Evolutionary conservation across 2,888 invertebrate species (phyloP), one percentile per base, ranked within the genome.

Genomic region (Tenodera sinensis): DNA sequence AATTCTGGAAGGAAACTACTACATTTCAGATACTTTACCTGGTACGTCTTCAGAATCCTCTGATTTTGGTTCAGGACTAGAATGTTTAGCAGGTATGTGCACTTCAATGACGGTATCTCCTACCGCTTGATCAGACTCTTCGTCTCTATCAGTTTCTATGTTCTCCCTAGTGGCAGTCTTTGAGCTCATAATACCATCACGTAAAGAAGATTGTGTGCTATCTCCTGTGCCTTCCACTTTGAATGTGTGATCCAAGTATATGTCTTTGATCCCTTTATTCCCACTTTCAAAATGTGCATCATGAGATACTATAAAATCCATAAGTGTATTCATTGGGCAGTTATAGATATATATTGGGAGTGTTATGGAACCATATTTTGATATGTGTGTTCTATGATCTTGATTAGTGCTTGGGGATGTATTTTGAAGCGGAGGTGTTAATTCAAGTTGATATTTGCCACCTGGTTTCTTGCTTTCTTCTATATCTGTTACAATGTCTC

Each of bases 311-410:
- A 95, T 93, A 0, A 94, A 93, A 90, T 95, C 94, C n/a, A 95
- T 95, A 81, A 96, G 92, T 90, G 94, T 93, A 34, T 94, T 93
- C 85, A 95, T 92, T 2, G 95, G 95, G 92, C 96, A 96, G 92
- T 96, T 96, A 91, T 96, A 96, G n/a, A 96, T 94, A 91, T 96
- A 96, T 89, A 96, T 93, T 0, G 96, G 96, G 83, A 95, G 92
- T 28, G 94, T 92, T 47, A 94, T 91, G 8, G 93, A 92, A 12
- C 92, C 92, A 90, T 91, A 92, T 87, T 92, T 92, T 28, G 92
- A 91, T 34, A 85, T 34, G 14, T 87, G 87, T 25, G 7, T 28
- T 7, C 3, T 25, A 7, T 86, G 28, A 4, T 81, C 88, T 28
- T 47, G 83, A 25, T 84, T 84, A 20, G 83, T 15, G 28, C 71